These are phyloP conservation scores for Wasmannia auropunctata DNA, from an alignment of 1,140 invertebrate genomes.

Conservation along the genomic window DNA sequence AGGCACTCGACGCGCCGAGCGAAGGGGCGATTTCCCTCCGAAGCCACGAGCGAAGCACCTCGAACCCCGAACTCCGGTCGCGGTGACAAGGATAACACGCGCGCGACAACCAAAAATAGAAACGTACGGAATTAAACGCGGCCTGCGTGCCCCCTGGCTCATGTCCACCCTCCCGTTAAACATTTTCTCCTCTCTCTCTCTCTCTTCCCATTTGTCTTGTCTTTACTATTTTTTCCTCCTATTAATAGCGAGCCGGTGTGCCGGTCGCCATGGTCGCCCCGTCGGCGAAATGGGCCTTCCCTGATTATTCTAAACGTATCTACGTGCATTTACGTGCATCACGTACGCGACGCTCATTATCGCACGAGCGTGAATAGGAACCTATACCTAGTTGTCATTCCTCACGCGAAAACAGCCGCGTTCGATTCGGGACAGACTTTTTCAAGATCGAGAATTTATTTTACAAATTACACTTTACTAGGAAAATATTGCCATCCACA, in stretches of 20 bases:
- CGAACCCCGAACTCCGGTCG: neutral
- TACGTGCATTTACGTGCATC: neutral
- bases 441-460: neutral
- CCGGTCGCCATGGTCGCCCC: slow-evolving; percentile 1
- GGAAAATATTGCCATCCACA: neutral
- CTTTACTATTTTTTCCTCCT: slow-evolving; percentile 74
- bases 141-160: slow-evolving; percentile 61
- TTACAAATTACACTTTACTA: neutral
- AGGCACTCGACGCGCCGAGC: slow-evolving; percentile 4
- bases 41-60: neutral
- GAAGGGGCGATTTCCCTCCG: slow-evolving; percentile 12
- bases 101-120: slow-evolving; percentile 71
- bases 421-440: neutral
- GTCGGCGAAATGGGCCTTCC: slow-evolving; percentile 10
- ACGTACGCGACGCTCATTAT: neutral
- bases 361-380: neutral
- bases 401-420: neutral
- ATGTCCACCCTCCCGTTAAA: slow-evolving; percentile 49
- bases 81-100: slow-evolving; percentile 65
- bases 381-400: neutral
- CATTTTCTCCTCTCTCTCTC: slow-evolving; percentile 68
- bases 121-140: slow-evolving; percentile 73
- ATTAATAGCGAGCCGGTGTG: slow-evolving; percentile 69
- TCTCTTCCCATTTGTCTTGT: slow-evolving; percentile 68
- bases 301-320: slow-evolving; percentile 49